A percentile compares a stretch with the other conserved stretches of the same genome.
These are phyloP conservation scores for Hoplostethus mediterraneus DNA, from an alignment of 2,797 vertebrate genomes.

Conservation along the genomic window DNA sequence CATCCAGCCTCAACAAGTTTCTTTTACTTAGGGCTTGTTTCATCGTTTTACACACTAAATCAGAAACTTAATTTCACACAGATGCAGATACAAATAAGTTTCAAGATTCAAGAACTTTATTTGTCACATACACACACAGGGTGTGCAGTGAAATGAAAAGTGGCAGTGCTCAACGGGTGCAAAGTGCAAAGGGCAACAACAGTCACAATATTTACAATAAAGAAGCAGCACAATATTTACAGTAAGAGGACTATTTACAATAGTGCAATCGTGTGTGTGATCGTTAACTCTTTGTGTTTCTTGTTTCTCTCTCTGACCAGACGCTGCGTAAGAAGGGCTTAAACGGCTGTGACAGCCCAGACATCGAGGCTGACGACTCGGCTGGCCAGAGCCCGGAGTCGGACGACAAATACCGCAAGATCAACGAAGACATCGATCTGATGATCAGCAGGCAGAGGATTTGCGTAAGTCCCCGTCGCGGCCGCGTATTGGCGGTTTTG, in stretches of 20 bases:
- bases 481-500: background rate
- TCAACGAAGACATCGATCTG: constrained; percentile 98
- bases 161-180: too few relatives aligned
- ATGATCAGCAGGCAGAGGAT: constrained; percentile 98
- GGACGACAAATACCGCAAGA: constrained; percentile 97
- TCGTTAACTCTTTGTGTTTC: background rate
- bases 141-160: too few relatives aligned
- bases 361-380: constrained; percentile 97
- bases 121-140: too few relatives aligned
- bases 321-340: constrained; percentile 98
- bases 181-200: too few relatives aligned
- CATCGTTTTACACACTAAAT: too few relatives aligned
- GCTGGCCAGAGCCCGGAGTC: constrained; percentile 98
- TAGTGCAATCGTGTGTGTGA: background rate
- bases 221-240: too few relatives aligned
- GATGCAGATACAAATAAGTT: background rate
- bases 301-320: constrained; percentile 83
- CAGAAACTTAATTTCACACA: too few relatives aligned
- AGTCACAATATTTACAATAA: too few relatives aligned
- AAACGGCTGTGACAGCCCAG: constrained; percentile 97
- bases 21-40: too few relatives aligned
- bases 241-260: too few relatives aligned
- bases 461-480: constrained; percentile 89
- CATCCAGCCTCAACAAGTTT: too few relatives aligned
- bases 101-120: background rate